phyloP scores from a whole-genome alignment of 2,888 invertebrate genomes.

The Teleogryllus oceanicus region DNA sequence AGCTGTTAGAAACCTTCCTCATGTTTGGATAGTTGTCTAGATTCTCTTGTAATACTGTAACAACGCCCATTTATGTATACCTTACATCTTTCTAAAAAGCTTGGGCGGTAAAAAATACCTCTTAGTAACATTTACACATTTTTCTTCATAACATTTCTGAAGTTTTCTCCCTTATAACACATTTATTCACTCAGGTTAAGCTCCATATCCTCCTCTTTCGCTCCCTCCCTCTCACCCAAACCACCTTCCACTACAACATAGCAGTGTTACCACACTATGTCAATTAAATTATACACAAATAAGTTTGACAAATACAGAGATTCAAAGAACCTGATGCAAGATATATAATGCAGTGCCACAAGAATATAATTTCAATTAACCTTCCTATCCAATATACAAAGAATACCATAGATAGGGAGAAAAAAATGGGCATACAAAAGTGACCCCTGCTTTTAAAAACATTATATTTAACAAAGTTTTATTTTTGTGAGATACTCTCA shows the following conservation, averaged over 20 bases:
- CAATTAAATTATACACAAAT: neutral
- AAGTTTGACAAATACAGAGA: slow-evolving; percentile 9
- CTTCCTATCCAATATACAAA: neutral
- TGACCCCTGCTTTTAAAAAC: neutral
- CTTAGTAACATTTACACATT: slow-evolving; percentile 7
- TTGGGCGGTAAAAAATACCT: slow-evolving; percentile 27
- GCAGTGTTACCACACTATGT: neutral
- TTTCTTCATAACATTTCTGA: neutral
- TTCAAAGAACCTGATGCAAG: slow-evolving; percentile 11
- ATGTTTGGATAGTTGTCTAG: neutral
- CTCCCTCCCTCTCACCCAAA: slow-evolving; percentile 18
- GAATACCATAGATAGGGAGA: slow-evolving; percentile 3
- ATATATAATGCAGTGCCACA: neutral
- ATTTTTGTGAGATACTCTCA: slow-evolving; percentile 8
- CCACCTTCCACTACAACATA: neutral
- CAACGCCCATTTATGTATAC: slow-evolving; percentile 25
- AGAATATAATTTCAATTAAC: neutral
- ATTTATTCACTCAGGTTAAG: neutral
- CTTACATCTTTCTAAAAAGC: slow-evolving; percentile 23
- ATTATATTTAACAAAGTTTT: slow-evolving; percentile 9
- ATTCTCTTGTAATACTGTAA: slow-evolving; percentile 30
- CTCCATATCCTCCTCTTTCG: slow-evolving; percentile 18
- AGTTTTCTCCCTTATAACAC: neutral
- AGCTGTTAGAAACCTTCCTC: neutral
- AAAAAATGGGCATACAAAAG: neutral